phyloP scores from a whole-genome alignment of 2,888 invertebrate species.

The Cristatella mucedo region DNA sequence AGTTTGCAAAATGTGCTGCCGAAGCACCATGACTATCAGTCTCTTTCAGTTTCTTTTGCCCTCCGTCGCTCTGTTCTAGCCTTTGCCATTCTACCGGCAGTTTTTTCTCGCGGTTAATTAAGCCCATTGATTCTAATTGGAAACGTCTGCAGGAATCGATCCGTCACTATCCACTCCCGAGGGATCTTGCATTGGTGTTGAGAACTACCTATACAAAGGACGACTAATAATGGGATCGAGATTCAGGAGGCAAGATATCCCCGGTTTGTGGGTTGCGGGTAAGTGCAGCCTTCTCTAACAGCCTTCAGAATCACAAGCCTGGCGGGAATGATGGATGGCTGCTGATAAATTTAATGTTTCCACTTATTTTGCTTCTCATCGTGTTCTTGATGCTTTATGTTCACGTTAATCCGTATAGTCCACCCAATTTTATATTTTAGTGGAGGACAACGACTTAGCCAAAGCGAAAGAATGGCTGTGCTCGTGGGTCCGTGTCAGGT shows the following conservation, averaged over 20 bases:
- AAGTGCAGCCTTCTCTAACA: not conserved
- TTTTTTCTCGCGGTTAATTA: no score
- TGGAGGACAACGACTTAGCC: constrained; percentile 16
- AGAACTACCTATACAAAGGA: constrained; percentile 18
- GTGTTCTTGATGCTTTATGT: no score
- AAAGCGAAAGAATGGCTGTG: constrained; percentile 18
- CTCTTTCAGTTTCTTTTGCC: no score
- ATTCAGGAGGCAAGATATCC: constrained; percentile 16
- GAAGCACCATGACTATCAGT: no score
- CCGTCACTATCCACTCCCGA: constrained; percentile 13
- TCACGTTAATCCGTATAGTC: not conserved
- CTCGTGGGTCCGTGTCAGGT: constrained; percentile 18
- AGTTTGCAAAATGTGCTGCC: no score
- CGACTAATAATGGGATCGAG: constrained; percentile 16
- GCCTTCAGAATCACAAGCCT: no score
- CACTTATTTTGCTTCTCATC: no score
- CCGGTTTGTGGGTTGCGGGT: constrained; percentile 20
- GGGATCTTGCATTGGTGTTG: constrained; percentile 15
- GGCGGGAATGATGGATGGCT: no score
- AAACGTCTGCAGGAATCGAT: constrained; percentile 15
- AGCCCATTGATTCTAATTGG: not conserved
- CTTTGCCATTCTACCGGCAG: no score
- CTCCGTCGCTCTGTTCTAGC: no score
- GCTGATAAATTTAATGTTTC: no score
- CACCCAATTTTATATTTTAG: constrained; percentile 11